phyloP scores from a whole-genome alignment of 2,113 vertebrate genomes.

The Seriola aureovittata region DNA sequence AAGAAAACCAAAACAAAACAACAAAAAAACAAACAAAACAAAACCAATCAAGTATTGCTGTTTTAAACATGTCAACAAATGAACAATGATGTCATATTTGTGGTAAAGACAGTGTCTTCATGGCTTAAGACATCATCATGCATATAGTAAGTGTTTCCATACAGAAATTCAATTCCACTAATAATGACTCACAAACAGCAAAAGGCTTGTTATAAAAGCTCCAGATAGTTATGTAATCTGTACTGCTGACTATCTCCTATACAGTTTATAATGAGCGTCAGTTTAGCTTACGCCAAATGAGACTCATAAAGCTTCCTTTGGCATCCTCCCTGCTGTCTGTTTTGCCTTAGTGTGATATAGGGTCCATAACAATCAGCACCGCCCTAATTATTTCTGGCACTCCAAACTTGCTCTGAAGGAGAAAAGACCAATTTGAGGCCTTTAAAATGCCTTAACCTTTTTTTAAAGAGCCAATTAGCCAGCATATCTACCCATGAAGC shows the following conservation, averaged over 20 bases:
- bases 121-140: slow-evolving; percentile 18
- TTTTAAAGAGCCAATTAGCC: slow-evolving; percentile 87
- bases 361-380: slow-evolving; percentile 83
- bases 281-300: slow-evolving; percentile 72
- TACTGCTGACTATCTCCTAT: slow-evolving; percentile 43
- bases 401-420: slow-evolving; percentile 80
- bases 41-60: not conserved
- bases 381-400: slow-evolving; percentile 86
- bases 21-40: not conserved
- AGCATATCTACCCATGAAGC: slow-evolving; percentile 80
- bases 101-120: not conserved
- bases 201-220: slow-evolving; percentile 43
- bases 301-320: slow-evolving; percentile 73
- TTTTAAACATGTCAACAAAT: slow-evolving; percentile 6
- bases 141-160: slow-evolving; percentile 36
- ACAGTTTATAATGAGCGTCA: slow-evolving; percentile 72
- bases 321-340: slow-evolving; percentile 77
- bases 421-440: slow-evolving; percentile 85
- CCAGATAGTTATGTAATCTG: slow-evolving; percentile 60
- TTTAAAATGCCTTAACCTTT: slow-evolving; percentile 84
- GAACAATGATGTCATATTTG: not conserved
- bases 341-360: slow-evolving; percentile 79
- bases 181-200: slow-evolving; percentile 51
- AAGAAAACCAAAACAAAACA: not conserved
- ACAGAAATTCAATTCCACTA: slow-evolving; percentile 35